Evolutionary conservation across 2,113 vertebrate species (phyloP), one percentile per base, ranked within the genome.

Genomic region (Vanacampus margaritifer): DNA sequence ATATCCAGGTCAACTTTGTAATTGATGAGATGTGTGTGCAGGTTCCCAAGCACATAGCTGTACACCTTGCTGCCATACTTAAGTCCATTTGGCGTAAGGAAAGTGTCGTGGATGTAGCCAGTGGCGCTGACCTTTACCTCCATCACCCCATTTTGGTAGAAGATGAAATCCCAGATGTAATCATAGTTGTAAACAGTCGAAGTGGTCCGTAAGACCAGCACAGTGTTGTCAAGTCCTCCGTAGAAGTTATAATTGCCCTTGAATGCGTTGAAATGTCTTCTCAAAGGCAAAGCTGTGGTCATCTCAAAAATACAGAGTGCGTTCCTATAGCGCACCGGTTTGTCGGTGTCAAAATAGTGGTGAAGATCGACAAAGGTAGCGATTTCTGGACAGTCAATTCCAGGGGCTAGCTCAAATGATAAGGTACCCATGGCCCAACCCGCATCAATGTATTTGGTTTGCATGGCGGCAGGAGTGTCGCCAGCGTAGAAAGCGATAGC

Each of bases 111-210:
- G 64, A 98, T 89, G 28, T 93, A 99, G 64, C 95, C 95, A 0
- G 95, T 95, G 73, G 96, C 95, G 0, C 95, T 94, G 48, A 97
- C 92, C 64, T 94, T 95, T 37, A 92, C 82, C 71, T 98, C 95
- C 79, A 96, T 84, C 5, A 97, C 94, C 0, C 96, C 95, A 1
- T 95, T 98, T 66, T 92, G 91, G 81, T 95, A 94, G 83, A 99
- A 92, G 54, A 94, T 36, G 75, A 95, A 93, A 79, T 98, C 96
- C 95, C 95, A 98, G 81, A 97, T 93, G 79, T 98, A 98, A 78
- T 98, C 97, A 0, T 98, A 99, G 82, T 98, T 98, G 85, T 97
- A 96, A 79, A 98, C 95, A 0, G 95, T 97, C 0, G 94, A 93
- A 0, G 91, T 95, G 0, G 95, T 94, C 50, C 95, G 88, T 51